These are phyloP conservation scores for Harpegnathos saltator DNA, from an alignment of 1,140 invertebrate species.

Conservation along the genomic window DNA sequence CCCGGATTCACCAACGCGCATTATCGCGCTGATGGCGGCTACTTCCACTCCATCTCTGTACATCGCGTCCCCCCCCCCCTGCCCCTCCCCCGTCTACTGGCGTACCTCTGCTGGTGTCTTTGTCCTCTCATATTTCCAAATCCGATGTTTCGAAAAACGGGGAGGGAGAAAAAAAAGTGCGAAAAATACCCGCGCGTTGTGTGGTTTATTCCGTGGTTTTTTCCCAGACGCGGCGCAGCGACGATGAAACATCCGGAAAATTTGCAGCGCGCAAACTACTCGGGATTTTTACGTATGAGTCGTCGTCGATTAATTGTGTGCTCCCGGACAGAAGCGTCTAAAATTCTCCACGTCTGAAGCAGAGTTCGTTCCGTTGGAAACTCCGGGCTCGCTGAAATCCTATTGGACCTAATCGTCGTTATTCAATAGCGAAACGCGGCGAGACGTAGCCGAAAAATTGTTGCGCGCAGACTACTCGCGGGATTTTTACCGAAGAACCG, in stretches of 20 bases:
- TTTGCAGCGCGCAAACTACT: constrained; percentile 11
- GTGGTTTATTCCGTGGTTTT: constrained; percentile 37
- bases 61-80: constrained; percentile 3
- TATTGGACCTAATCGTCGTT: no score
- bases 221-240: constrained; percentile 8
- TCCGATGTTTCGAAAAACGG: constrained; percentile 4
- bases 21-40: constrained; percentile 77
- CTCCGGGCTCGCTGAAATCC: no score
- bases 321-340: no score
- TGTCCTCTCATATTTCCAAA: constrained; percentile 56
- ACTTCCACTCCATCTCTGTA: constrained; percentile 77
- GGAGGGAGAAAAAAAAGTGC: constrained; percentile 7
- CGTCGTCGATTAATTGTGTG: no score
- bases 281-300: constrained; percentile 3
- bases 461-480: no score
- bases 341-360: no score
- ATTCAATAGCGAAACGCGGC: no score
- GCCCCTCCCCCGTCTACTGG: neutral
- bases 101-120: constrained; percentile 54
- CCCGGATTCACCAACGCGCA: constrained; percentile 73
- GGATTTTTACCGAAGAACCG: no score
- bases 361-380: no score
- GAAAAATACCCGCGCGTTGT: constrained; percentile 35
- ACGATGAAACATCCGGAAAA: constrained; percentile 26
- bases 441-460: no score